A percentile compares a stretch with the other conserved stretches of the same genome.
phyloP scores from a whole-genome alignment of 1,140 invertebrate genomes.

The Pachyrhynchus sulphureomaculatus region DNA sequence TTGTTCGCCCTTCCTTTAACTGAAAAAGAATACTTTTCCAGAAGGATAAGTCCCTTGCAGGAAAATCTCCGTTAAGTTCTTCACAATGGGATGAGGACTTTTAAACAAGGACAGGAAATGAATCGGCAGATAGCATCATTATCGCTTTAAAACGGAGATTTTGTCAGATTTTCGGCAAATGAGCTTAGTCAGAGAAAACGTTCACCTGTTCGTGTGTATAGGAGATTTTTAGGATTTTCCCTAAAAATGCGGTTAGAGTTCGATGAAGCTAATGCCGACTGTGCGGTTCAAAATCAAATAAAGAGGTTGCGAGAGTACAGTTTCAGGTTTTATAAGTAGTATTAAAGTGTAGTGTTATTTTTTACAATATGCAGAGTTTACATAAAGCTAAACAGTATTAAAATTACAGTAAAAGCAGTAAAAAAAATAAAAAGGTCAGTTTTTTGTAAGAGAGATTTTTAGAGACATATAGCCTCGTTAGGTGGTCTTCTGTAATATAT shows the following conservation, averaged over 20 bases:
- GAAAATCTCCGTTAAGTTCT: conserved; percentile 4
- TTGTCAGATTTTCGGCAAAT: conserved; percentile 28
- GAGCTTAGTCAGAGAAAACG: conserved; percentile 24
- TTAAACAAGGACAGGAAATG: conserved; percentile 31
- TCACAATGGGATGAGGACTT: conserved; percentile 9
- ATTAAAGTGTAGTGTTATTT: no score
- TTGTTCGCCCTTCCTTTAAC: no score
- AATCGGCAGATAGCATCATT: conserved; percentile 34
- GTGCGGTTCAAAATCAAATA: no score
- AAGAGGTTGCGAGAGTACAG: no score
- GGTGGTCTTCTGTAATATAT: no score
- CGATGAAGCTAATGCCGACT: conserved; percentile 18
- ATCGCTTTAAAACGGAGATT: conserved; percentile 16
- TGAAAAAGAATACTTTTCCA: background rate
- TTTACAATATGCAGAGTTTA: no score
- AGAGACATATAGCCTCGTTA: no score
- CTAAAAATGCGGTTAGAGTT: conserved; percentile 22
- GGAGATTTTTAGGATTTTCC: conserved; percentile 9
- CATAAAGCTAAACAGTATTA: no score
- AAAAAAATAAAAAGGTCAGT: no score
- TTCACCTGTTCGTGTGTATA: conserved; percentile 18
- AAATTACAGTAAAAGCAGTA: no score
- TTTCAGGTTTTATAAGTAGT: no score
- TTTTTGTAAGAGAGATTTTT: no score
- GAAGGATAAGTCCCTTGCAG: conserved; percentile 3